Evolutionary conservation across 2,113 vertebrate genomes (phyloP).

Genomic region (Pteronura brasiliensis): DNA sequence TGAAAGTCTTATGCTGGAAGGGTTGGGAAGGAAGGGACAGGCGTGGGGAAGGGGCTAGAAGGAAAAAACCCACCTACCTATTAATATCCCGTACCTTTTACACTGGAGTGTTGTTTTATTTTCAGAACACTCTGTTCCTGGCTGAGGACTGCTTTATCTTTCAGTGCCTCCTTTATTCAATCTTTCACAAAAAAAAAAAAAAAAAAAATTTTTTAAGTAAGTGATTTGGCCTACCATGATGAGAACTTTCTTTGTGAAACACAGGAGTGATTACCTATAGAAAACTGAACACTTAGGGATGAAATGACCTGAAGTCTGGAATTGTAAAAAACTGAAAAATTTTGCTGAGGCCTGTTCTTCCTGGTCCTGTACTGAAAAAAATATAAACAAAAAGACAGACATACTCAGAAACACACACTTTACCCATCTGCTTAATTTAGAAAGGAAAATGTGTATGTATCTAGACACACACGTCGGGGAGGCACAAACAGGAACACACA

Average conservation of each 20-base stretch:
- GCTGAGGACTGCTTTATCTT: background rate
- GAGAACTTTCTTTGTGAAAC: background rate
- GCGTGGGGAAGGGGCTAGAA: background rate
- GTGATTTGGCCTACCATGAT: background rate
- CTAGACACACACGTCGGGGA: too few species aligned
- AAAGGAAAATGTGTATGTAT: background rate
- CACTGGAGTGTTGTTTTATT: slow-evolving; percentile 20
- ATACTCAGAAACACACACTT: background rate
- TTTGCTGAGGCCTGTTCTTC: background rate
- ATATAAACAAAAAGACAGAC: background rate
- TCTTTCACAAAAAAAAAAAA: background rate
- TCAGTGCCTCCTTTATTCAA: slow-evolving; percentile 15
- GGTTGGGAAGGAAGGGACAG: background rate
- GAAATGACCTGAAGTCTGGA: background rate
- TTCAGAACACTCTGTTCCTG: slow-evolving; percentile 14
- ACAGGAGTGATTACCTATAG: background rate
- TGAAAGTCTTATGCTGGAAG: background rate
- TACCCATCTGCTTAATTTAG: background rate
- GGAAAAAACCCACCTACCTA: background rate
- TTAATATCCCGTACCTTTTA: background rate
- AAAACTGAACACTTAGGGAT: background rate
- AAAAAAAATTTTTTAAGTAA: background rate
- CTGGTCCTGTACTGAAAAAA: background rate
- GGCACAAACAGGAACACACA: background rate
- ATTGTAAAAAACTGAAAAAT: background rate